Conservation (phyloP, 2,113 vertebrate genomes). For the Phocoena sinus region DNA sequence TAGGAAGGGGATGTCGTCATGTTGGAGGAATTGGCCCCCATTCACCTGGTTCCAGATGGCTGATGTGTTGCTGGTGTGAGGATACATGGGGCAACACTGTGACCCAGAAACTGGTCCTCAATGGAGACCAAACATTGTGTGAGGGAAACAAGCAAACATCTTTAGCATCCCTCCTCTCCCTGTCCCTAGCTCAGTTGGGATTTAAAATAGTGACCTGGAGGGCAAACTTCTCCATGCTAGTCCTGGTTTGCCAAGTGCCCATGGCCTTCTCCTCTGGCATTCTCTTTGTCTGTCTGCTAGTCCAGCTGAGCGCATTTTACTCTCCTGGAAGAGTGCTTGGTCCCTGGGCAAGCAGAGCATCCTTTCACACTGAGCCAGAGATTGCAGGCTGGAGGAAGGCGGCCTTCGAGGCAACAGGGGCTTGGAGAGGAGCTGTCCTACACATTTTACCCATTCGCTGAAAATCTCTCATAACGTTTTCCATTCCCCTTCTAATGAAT, state of each 20-base stretch:
- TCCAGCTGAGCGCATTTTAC: background rate
- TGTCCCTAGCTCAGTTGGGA: background rate
- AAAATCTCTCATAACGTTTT: background rate
- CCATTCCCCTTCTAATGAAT: constrained; percentile 35
- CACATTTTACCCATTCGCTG: constrained; percentile 38
- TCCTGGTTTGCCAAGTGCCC: background rate
- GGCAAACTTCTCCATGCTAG: background rate
- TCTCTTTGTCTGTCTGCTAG: background rate
- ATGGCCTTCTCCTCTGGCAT: background rate
- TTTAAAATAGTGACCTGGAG: background rate
- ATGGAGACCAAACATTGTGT: background rate
- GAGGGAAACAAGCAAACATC: background rate
- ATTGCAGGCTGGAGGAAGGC: background rate
- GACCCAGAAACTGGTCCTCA: background rate
- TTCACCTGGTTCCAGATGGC: background rate
- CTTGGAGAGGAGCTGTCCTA: background rate
- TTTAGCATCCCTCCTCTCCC: background rate
- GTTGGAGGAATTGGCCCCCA: background rate
- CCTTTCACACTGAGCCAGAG: background rate
- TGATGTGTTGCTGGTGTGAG: background rate
- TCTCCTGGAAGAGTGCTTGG: background rate
- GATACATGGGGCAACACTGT: background rate
- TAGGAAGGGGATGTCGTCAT: background rate
- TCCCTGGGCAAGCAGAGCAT: background rate
- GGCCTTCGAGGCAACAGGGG: background rate